Conservation (phyloP, 2,113 vertebrate genomes). For the Etheostoma cragini region DNA sequence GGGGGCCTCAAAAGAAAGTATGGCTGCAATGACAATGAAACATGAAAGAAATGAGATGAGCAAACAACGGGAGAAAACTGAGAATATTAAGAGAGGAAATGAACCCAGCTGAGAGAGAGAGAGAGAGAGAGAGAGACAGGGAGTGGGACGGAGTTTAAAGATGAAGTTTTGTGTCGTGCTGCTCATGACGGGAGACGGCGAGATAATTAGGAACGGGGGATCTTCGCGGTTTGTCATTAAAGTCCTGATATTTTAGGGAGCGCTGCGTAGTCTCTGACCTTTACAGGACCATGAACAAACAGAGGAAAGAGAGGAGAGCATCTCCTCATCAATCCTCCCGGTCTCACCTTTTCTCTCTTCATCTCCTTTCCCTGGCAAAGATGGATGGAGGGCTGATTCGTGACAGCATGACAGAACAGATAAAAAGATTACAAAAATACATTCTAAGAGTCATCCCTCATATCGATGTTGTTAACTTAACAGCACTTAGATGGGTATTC, state of each 20-base stretch:
- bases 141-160: conserved; percentile 13
- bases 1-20: conserved; percentile 2
- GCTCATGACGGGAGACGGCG: not conserved
- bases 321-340: not conserved
- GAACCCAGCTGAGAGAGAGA: conserved; percentile 3
- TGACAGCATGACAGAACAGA: too few relatives aligned
- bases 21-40: conserved; percentile 1
- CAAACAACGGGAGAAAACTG: not conserved
- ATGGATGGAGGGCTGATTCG: too few relatives aligned
- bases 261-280: conserved; percentile 40
- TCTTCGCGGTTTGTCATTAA: conserved; percentile 19
- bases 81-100: conserved; percentile 30
- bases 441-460: too few relatives aligned
- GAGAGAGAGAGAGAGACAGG: not conserved
- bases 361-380: not conserved
- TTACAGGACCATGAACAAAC: conserved; percentile 6
- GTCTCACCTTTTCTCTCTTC: not conserved
- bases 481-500: too few relatives aligned
- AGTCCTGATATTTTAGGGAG: conserved; percentile 34
- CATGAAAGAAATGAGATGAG: conserved; percentile 1
- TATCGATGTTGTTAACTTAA: too few relatives aligned
- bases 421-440: too few relatives aligned
- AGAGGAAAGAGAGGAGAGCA: not conserved
- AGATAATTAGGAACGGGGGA: conserved; percentile 42
- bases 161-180: conserved; percentile 16